phyloP scores from a whole-genome alignment of 2,113 vertebrate genomes.

The Tachysurus fulvidraco region DNA sequence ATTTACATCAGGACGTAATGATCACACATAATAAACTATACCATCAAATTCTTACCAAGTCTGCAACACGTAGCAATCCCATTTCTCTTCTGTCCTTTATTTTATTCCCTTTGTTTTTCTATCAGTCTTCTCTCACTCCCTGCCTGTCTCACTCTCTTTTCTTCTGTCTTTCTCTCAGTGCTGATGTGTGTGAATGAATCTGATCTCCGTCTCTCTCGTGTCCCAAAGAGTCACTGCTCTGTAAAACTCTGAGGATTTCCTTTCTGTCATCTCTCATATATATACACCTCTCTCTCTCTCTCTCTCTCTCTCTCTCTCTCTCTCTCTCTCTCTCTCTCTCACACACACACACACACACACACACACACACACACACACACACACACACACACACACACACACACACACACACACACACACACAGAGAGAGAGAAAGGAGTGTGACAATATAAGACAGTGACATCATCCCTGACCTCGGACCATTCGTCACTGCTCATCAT shows the following conservation, averaged over 20 bases:
- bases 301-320: neutral
- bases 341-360: conserved; percentile 19
- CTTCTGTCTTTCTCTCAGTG: neutral
- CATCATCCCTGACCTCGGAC: conserved; percentile 34
- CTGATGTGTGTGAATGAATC: neutral
- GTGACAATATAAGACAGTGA: conserved; percentile 27
- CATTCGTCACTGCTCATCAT: conserved; percentile 14
- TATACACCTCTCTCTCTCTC: neutral
- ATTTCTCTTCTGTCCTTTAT: neutral
- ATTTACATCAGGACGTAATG: neutral
- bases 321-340: neutral
- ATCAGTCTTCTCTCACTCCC: neutral
- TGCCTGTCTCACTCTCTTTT: neutral
- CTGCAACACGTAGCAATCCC: conserved; percentile 36
- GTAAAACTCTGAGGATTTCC: conserved; percentile 20
- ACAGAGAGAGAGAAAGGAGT: neutral
- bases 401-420: conserved; percentile 15
- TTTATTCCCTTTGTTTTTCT: neutral
- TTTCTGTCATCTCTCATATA: conserved; percentile 30
- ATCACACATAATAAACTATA: neutral
- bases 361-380: conserved; percentile 17
- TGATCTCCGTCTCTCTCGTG: neutral
- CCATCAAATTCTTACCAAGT: conserved; percentile 2
- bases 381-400: conserved; percentile 16
- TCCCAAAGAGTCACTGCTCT: conserved; percentile 16